Evolutionary conservation across 2,888 invertebrate genomes (phyloP), one percentile per base, ranked within the genome.

Genomic region (Andrena bicolor): DNA sequence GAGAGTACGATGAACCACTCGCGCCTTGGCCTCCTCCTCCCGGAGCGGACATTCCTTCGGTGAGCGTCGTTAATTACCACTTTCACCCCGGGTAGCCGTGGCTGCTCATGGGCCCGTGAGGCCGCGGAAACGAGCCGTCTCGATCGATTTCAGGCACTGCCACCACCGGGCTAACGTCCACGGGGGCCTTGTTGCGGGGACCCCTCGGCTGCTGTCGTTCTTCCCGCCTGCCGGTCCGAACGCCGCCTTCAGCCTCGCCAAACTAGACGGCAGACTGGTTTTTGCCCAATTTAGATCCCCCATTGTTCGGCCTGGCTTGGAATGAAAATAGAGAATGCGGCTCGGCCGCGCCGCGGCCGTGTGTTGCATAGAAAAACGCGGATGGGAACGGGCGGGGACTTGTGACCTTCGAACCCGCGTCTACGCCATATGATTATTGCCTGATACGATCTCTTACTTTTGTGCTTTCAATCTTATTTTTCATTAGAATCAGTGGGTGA

Each of bases 231-330:
- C 53, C 41, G 41, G 16, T 56, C 75, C 80, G 58, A 28, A 75
- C 76, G 84, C 87, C 88, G 86, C 86, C 85, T 89, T 69, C 86
- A 80, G 87, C 78, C 89, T 89, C 85, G 87, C 85, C 87, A 86
- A 91, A 88, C 90, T 90, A 89, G 91, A 90, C 89, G 86, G 83
- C 86, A 85, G 89, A 92, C 91, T 91, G 91, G 92, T 92, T 92
- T 90, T 90, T 90, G 89, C 85, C 86, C 90, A 91, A 92, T 92
- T 92, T 90, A 88, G 90, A 88, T 87, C 84, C 87, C 82, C 89
- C 86, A 90, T 91, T 91, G 90, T 89, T 90, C 84, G 86, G 71
- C 68, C 77, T 32, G 77, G 75, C 69, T 69, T 83, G 89, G 89
- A 91, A 91, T 90, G 90, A 90, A 91, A 91, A 91, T 90, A 90